Base-by-base conservation (phyloP, 2,888 invertebrate species). In the Gandaritis pyraliata region DNA sequence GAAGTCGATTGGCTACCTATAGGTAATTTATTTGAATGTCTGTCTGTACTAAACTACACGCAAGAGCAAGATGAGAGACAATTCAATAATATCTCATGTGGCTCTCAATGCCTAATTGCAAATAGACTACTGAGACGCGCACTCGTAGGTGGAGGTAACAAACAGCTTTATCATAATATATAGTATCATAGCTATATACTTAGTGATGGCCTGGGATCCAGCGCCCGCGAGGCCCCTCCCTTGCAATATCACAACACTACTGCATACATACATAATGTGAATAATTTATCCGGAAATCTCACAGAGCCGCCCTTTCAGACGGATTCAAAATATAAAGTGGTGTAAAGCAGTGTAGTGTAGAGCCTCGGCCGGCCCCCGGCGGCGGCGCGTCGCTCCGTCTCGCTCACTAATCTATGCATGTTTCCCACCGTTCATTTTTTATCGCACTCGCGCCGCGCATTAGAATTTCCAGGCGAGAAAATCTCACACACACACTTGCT, bases 401-500 rank as follows among this genome's bases (percentile, higher is more conserved):
- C 88, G 80, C 87, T 87, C 82, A 64, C 75, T 91, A 90, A 91
- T 91, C 85, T 91, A 91, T 91, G 84, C 91, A 91, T 85, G 85
- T 88, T 90, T 90, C 85, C 87, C 86, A 83, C 83, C 82, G 82
- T 85, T 88, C 90, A 89, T 92, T 90, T 90, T 91, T 92, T 92
- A 92, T 92, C 91, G 89, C 90, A 88, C 86, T 90, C 91, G 85
- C 90, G 88, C 91, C 82, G 81, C 86, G 89, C 90, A 90, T 92
- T 92, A 90, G 84, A 90, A 90, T 92, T 92, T 91, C 87, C 86
- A 90, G 86, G 88, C 91, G 91, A 90, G 90, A 90, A 91, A 92
- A 89, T 88, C 87, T 85, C 85, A 87, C 89, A 80, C 89, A 80
- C 89, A 86, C 88, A 84, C 85, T 65, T 70, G 58, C 72, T 68